These are phyloP conservation scores for Brachionus asplanchnoidis DNA, from an alignment of 1,140 invertebrate species.

Conservation along the genomic window DNA sequence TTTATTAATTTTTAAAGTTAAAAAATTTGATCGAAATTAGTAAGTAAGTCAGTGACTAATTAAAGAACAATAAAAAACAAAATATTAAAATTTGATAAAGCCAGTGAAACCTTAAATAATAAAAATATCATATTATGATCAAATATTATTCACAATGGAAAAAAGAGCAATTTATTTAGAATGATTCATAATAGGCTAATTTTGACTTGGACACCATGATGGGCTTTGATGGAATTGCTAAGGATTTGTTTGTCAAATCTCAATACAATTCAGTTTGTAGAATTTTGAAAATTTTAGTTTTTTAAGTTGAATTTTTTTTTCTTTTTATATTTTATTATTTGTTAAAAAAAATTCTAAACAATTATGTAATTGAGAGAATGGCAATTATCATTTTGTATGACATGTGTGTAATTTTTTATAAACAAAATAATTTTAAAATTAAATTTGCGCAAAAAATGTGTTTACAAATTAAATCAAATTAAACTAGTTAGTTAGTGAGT, in stretches of 20 bases:
- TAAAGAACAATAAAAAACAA: neutral
- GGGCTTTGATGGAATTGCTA: neutral
- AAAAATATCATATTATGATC: neutral
- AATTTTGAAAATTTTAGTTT: neutral
- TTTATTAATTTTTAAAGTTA: neutral
- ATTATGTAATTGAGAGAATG: neutral
- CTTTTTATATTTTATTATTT: neutral
- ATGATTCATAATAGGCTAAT: neutral
- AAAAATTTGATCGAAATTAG: neutral
- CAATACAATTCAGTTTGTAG: neutral
- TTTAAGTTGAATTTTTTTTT: neutral
- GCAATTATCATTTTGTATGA: neutral
- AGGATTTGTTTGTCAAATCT: neutral
- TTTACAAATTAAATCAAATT: conserved; percentile 1
- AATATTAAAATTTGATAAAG: neutral
- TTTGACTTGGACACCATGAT: neutral
- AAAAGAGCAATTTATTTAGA: neutral
- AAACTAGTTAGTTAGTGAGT: neutral
- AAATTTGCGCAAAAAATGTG: neutral
- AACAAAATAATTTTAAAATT: neutral
- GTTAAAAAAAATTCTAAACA: neutral
- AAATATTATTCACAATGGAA: neutral
- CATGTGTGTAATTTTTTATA: neutral
- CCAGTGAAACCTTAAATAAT: neutral
- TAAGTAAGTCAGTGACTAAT: neutral